Evolutionary conservation across 2,888 invertebrate genomes (phyloP).

Genomic region (Thera obeliscata): DNA sequence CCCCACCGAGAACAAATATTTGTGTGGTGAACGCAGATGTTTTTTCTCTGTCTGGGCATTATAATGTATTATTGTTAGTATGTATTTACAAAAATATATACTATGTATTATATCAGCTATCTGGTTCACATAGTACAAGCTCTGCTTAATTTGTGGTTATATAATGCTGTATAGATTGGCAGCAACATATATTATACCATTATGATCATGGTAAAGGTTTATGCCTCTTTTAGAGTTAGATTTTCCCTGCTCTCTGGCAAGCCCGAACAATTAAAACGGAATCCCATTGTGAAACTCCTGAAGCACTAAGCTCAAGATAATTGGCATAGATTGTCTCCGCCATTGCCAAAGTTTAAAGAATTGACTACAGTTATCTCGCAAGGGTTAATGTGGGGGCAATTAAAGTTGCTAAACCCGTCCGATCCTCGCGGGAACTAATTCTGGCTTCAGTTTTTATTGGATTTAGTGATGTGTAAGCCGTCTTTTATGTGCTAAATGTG

Average conservation of each 20-base stretch:
- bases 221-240: neutral
- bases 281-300: conserved; percentile 54
- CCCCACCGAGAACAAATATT: too few relatives aligned
- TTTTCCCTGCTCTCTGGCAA: conserved; percentile 16
- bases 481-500: neutral
- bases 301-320: conserved; percentile 73
- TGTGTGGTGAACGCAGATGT: too few relatives aligned
- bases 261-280: conserved; percentile 59
- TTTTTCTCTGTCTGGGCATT: too few relatives aligned
- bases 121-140: too few relatives aligned
- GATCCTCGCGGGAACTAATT: conserved; percentile 35
- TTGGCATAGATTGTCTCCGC: conserved; percentile 74
- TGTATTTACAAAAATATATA: too few relatives aligned
- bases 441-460: conserved; percentile 39
- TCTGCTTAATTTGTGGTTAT: too few relatives aligned
- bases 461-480: conserved; percentile 11
- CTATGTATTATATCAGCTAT: too few relatives aligned
- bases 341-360: conserved; percentile 76
- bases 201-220: too few relatives aligned
- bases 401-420: conserved; percentile 73
- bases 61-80: too few relatives aligned
- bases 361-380: conserved; percentile 74
- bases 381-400: conserved; percentile 78
- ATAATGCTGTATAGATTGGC: too few relatives aligned
- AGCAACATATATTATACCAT: too few relatives aligned